phyloP scores from a whole-genome alignment of 2,888 invertebrate genomes.

The Strigamia maritima region DNA sequence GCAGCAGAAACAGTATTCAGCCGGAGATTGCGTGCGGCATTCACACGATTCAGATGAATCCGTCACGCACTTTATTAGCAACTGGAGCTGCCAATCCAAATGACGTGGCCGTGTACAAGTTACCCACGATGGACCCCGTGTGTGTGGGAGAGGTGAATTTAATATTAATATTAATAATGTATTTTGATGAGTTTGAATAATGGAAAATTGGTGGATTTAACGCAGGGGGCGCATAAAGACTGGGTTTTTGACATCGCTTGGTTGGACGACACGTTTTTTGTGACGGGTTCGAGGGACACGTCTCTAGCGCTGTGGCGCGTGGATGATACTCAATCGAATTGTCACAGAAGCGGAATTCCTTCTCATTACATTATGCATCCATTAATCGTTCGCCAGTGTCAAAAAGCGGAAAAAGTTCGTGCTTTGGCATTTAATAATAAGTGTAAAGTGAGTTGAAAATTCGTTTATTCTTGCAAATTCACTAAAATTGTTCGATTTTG shows the following conservation, averaged over 20 bases:
- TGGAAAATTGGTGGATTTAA: conserved; percentile 39
- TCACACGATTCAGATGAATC: conserved; percentile 90
- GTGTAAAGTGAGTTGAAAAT: conserved; percentile 62
- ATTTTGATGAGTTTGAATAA: neutral
- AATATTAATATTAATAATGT: neutral
- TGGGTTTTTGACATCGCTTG: conserved; percentile 91
- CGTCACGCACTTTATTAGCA: conserved; percentile 78
- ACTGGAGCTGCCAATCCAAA: conserved; percentile 90
- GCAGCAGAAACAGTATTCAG: conserved; percentile 48
- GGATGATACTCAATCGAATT: conserved; percentile 51
- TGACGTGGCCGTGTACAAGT: conserved; percentile 81
- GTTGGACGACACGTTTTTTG: conserved; percentile 92
- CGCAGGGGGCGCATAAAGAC: conserved; percentile 74
- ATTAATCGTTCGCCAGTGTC: conserved; percentile 71
- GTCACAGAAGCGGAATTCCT: neutral
- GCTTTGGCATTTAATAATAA: conserved; percentile 82
- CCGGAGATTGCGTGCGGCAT: conserved; percentile 73
- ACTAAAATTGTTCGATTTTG: too few species aligned
- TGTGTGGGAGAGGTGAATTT: conserved; percentile 75
- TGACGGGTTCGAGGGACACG: conserved; percentile 85
- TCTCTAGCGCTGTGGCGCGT: conserved; percentile 87
- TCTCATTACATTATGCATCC: conserved; percentile 57
- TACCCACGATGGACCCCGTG: conserved; percentile 92
- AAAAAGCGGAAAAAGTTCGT: conserved; percentile 72
- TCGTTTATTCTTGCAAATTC: too few species aligned